Conservation (phyloP, 2,113 vertebrate species). For the Salvelinus alpinus region DNA sequence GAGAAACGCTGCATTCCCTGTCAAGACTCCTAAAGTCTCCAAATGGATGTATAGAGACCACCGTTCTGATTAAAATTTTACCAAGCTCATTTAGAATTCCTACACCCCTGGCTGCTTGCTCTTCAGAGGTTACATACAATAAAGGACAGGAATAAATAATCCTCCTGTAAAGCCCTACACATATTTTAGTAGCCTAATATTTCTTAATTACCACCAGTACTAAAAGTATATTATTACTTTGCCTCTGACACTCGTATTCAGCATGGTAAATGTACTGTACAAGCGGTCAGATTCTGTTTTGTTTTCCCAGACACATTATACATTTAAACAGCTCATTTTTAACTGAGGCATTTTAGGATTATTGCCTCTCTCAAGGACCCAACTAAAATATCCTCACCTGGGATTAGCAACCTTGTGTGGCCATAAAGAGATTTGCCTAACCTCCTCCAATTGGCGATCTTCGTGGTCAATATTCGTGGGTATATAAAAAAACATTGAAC, state of each 20-base stretch:
- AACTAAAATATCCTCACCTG: background rate
- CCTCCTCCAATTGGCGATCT: background rate
- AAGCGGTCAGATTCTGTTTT: slow-evolving; percentile 8
- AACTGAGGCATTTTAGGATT: slow-evolving; percentile 30
- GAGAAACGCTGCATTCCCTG: slow-evolving; percentile 58
- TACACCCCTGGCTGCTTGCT: slow-evolving; percentile 20
- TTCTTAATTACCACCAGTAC: background rate
- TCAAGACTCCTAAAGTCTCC: slow-evolving; percentile 45
- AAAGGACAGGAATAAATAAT: background rate
- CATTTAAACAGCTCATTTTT: slow-evolving; percentile 38
- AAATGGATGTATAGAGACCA: slow-evolving; percentile 36
- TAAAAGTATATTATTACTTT: background rate
- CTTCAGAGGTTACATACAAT: background rate
- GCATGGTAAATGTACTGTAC: slow-evolving; percentile 2
- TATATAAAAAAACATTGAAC: too few relatives aligned
- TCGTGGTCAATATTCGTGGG: too few relatives aligned
- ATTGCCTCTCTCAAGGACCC: slow-evolving; percentile 36
- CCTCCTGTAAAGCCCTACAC: background rate
- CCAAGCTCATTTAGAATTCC: slow-evolving; percentile 52
- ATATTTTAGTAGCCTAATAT: background rate
- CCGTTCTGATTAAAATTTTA: slow-evolving; percentile 56
- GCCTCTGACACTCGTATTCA: slow-evolving; percentile 11
- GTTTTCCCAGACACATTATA: background rate
- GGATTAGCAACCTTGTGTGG: background rate
- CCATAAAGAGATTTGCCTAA: background rate